Conservation (phyloP, 2,113 vertebrate genomes). For the Labrus mixtus region DNA sequence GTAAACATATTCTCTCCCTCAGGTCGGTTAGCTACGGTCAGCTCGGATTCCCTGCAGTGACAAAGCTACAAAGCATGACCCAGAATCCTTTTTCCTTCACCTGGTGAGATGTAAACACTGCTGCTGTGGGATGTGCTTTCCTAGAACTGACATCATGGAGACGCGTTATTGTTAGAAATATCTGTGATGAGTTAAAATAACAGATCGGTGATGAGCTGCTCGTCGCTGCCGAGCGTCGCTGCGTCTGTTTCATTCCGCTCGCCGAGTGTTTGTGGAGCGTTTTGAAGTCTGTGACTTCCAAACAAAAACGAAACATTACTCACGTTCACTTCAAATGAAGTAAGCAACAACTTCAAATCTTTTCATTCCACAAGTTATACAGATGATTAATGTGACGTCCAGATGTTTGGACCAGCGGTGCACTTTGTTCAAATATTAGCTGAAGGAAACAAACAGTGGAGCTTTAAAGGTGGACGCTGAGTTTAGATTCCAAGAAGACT, state of each 20-base stretch:
- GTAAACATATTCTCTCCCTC: no score
- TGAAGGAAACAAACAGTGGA: conserved; percentile 37
- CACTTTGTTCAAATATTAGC: conserved; percentile 35
- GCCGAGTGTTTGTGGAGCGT: conserved; percentile 13
- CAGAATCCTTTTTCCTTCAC: conserved; percentile 35
- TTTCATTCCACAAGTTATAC: conserved; percentile 29
- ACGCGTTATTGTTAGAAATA: conserved; percentile 61
- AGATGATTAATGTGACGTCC: conserved; percentile 18
- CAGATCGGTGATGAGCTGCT: conserved; percentile 41
- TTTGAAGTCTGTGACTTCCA: background rate
- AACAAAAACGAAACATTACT: conserved; percentile 36
- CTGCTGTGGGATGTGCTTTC: conserved; percentile 57
- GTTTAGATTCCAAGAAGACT: conserved; percentile 1
- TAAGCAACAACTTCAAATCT: conserved; percentile 1
- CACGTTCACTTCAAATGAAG: conserved; percentile 43
- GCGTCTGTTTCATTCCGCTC: background rate
- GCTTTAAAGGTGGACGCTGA: conserved; percentile 51
- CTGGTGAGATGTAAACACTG: conserved; percentile 66
- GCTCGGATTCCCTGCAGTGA: background rate
- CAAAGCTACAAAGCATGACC: conserved; percentile 23
- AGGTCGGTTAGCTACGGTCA: no score
- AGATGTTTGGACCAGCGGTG: conserved; percentile 61
- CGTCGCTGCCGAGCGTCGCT: background rate
- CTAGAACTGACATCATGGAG: conserved; percentile 71
- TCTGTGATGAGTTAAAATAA: conserved; percentile 49